Conservation (phyloP, 2,113 vertebrate species). For the Chamaetylas fuelleborni region DNA sequence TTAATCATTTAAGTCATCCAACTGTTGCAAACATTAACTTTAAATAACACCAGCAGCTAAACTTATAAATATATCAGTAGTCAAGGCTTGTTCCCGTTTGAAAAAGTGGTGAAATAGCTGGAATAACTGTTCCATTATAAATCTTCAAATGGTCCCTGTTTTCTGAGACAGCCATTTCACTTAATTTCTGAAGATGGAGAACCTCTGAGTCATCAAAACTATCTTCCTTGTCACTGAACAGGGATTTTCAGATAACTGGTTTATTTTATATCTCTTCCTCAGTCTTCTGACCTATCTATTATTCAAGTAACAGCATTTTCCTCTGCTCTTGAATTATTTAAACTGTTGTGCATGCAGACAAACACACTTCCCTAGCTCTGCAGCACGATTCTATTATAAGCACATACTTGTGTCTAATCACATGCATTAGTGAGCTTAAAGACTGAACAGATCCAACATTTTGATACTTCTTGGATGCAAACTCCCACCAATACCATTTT, state of each 20-base stretch:
- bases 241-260: not conserved
- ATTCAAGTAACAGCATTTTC: constrained; percentile 27
- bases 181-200: not conserved
- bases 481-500: not conserved
- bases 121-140: not conserved
- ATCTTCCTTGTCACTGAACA: not conserved
- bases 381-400: not conserved
- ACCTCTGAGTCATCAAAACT: not conserved
- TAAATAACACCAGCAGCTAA: constrained; percentile 1
- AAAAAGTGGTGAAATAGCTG: not conserved
- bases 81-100: not conserved
- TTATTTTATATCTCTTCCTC: constrained; percentile 20
- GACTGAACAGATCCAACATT: not conserved
- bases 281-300: constrained; percentile 18
- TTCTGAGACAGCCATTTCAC: not conserved
- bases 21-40: not conserved
- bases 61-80: not conserved
- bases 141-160: not conserved
- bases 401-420: not conserved
- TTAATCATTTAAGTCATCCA: not conserved
- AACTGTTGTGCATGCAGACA: not conserved
- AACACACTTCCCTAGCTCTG: not conserved
- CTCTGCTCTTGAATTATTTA: constrained; percentile 44
- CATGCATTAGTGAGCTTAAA: not conserved
- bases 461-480: not conserved